phyloP scores from a whole-genome alignment of 2,113 vertebrate genomes.

The Trachemys scripta region DNA sequence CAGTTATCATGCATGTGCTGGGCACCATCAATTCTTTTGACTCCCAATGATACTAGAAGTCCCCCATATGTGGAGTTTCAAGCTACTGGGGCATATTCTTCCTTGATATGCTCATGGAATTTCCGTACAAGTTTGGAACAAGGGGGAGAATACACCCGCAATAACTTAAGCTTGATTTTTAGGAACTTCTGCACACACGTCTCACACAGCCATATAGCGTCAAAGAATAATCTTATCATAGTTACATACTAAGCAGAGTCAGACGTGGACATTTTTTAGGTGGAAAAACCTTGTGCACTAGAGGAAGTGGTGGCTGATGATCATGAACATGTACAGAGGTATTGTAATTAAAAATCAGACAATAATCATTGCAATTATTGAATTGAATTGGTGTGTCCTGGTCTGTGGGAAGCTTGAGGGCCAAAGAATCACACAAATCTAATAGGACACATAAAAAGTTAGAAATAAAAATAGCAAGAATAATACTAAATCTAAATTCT shows the following conservation, averaged over 20 bases:
- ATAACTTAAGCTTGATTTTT: not conserved
- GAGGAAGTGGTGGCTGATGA: not conserved
- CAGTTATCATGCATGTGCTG: not conserved
- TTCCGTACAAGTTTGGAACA: not conserved
- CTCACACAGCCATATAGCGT: fast-evolving
- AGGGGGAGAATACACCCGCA: not conserved
- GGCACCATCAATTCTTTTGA: not conserved
- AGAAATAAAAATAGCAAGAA: not conserved
- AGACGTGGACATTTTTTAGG: not conserved
- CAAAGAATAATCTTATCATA: not conserved
- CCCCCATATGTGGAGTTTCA: not conserved
- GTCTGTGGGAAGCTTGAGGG: not conserved
- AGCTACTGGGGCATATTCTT: not conserved
- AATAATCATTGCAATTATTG: not conserved
- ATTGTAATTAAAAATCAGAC: not conserved
- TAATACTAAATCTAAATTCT: not conserved
- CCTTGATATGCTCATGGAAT: not conserved
- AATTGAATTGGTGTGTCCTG: no score
- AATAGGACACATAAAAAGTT: not conserved
- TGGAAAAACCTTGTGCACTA: not conserved
- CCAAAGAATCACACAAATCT: fast-evolving
- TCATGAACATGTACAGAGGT: not conserved
- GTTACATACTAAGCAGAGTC: not conserved
- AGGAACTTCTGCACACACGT: not conserved
- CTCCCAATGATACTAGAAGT: not conserved